Base-by-base conservation (phyloP, 2,888 invertebrate genomes). In the Gari tellinella region DNA sequence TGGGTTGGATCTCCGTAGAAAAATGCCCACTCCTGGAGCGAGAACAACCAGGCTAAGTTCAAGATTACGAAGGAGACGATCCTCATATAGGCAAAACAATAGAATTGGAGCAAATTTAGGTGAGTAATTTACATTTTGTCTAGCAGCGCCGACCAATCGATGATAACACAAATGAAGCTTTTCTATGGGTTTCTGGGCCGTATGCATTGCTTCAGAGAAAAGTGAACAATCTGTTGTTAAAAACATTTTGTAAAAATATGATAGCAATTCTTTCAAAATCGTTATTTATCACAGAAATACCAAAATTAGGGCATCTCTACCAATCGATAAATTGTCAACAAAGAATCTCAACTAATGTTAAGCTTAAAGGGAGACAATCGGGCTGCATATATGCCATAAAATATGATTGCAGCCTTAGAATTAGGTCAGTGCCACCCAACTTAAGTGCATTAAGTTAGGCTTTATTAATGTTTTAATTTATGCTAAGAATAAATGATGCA, bases 1-100 rank as follows among this genome's bases (percentile, higher is more conserved):
- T 31, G 31, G 31, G 10, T 31, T 31, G 4, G 31, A 31, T 31
- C 31, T 51, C 55, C 37, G 57, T 43, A 37, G 53, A 53, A 86
- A 80, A 73, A 88, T 88, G 88, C 86, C 87, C 41, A 72, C 81
- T 26, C 76, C 74, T 52, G 82, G 84, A 46, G 81, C 82, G 38
- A 83, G 87, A 77, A 83, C 85, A 43, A 88, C 87, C 38, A 77
- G 87, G 69, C 76, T 87, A 40, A 87, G 82, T 77, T 81, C 87
- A 41, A 84, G 87, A 68, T 40, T 70, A 45, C 63, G 56, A 52
- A 62, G 70, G 25, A 51, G 73, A 52, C 62, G 66, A 67, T 68
- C 80, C 41, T 75, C 76, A 56, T 63, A 67, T 41, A 81, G 51
- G 63, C 76, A 70, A 70, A 62, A 60, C 51, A 63, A 49, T 37